Percentiles rank a stretch among this genome's conserved stretches.
These are phyloP conservation scores for Oligia strigilis DNA, from an alignment of 2,888 invertebrate species.

Conservation along the genomic window DNA sequence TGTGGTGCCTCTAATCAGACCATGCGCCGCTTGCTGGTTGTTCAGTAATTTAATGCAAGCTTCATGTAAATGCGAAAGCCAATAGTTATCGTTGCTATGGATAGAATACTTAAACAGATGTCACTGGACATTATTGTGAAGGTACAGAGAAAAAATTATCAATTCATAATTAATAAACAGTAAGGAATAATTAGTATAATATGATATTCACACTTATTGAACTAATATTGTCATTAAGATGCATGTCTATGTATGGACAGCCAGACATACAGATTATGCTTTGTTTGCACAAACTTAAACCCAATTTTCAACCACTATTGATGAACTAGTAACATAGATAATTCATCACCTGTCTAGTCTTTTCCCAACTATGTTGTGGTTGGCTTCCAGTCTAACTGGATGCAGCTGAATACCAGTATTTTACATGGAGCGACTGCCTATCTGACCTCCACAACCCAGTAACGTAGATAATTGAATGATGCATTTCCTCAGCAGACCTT, in stretches of 20 bases:
- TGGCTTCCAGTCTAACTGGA: too few species aligned
- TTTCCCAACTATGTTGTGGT: too few species aligned
- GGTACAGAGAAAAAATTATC: not conserved
- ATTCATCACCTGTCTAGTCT: too few species aligned
- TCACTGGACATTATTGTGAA: not conserved
- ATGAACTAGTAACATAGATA: not conserved
- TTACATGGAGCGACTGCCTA: too few species aligned
- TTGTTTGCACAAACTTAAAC: not conserved
- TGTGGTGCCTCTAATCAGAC: not conserved
- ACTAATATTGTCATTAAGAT: not conserved
- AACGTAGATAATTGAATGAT: not conserved
- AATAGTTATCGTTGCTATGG: not conserved
- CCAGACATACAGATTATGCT: not conserved
- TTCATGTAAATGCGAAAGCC: not conserved
- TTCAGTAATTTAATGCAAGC: not conserved
- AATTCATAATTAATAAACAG: conserved; percentile 12
- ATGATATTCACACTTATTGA: conserved; percentile 1
- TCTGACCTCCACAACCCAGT: too few species aligned
- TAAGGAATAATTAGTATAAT: conserved; percentile 6
- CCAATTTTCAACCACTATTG: not conserved
- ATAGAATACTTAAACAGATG: conserved; percentile 3
- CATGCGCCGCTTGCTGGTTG: not conserved
- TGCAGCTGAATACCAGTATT: too few species aligned
- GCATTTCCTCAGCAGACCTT: not conserved
- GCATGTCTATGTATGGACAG: not conserved